These are phyloP conservation scores for Cryptus armator DNA, from an alignment of 2,888 invertebrate genomes.

Conservation along the genomic window DNA sequence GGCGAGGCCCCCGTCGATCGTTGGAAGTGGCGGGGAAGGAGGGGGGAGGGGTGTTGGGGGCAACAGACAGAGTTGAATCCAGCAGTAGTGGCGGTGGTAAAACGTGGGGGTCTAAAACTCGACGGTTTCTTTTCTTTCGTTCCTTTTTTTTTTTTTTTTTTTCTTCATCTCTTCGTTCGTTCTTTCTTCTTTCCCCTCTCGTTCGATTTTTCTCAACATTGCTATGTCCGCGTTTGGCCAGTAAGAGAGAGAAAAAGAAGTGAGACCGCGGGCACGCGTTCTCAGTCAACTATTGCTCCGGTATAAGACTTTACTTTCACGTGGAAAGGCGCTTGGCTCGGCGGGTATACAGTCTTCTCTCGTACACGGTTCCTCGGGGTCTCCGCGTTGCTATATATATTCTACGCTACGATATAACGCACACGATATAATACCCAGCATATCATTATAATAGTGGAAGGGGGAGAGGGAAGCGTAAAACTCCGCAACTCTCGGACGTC, in stretches of 20 bases:
- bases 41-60: slow-evolving; percentile 19
- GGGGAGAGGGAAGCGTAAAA: neutral
- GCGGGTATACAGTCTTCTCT: neutral
- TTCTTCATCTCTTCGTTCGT: slow-evolving; percentile 11
- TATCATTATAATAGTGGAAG: neutral
- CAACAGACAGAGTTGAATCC: neutral
- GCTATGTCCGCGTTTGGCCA: neutral
- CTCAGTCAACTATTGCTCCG: slow-evolving; percentile 75
- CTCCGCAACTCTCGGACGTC: slow-evolving; percentile 12
- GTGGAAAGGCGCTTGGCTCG: slow-evolving; percentile 60
- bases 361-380: slow-evolving; percentile 25
- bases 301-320: slow-evolving; percentile 72
- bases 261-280: slow-evolving; percentile 76
- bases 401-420: slow-evolving; percentile 5
- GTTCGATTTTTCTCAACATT: slow-evolving; percentile 33
- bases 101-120: slow-evolving; percentile 71
- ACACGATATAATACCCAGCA: neutral
- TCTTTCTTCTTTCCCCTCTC: slow-evolving; percentile 22
- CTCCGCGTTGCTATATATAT: neutral
- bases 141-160: slow-evolving; percentile 10
- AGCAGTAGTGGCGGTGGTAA: slow-evolving; percentile 65
- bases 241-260: neutral
- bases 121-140: slow-evolving; percentile 51
- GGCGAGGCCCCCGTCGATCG: slow-evolving; percentile 31
- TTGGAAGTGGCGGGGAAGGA: neutral